Evolutionary conservation across 2,113 vertebrate genomes (phyloP), one percentile per base, ranked within the genome.

Genomic region (Elgaria multicarinata): DNA sequence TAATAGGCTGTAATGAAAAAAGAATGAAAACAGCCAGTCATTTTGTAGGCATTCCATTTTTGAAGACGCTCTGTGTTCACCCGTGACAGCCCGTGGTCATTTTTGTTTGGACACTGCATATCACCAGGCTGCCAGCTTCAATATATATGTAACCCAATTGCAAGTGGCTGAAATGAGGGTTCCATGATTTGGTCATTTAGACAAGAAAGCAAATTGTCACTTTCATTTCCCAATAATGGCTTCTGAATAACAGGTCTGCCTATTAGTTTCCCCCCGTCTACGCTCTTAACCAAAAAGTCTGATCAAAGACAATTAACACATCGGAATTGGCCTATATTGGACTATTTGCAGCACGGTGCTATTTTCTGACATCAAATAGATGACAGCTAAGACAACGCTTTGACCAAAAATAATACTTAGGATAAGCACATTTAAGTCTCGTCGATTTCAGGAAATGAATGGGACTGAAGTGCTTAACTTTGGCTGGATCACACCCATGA

Each of bases 181-280:
- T 94, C 93, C 93, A 86, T 90, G 90, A 90, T 94, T 95, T 94
- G 94, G 94, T 95, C 93, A 92, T 95, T 94, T 92, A 93, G 90
- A 92, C 92, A 94, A 95, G 94, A 95, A 96, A 96, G 95, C 94
- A 96, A 95, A 96, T 93, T 95, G 95, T 96, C 96, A 93, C 89
- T 95, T 95, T 94, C 8, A 0, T 94, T 96, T 95, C 90, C 74
- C 90, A 88, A 10, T 95, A 95, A 95, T 94, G 94, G 93, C 87
- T 92, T 85, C 83, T 74, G 90, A 87, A 95, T 93, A 95, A 93
- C 92, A 92, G 87, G 94, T 91, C 85, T 93, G 90, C 72, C 83
- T 39, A 36, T 93, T 95, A 90, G 91, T 94, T 95, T 93, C 91
- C 89, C 92, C 91, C 87, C 85, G 87, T 86, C 92, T 91, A 71